Conservation (phyloP, 1,140 invertebrate species). For the Pseudobourletiella spinata region DNA sequence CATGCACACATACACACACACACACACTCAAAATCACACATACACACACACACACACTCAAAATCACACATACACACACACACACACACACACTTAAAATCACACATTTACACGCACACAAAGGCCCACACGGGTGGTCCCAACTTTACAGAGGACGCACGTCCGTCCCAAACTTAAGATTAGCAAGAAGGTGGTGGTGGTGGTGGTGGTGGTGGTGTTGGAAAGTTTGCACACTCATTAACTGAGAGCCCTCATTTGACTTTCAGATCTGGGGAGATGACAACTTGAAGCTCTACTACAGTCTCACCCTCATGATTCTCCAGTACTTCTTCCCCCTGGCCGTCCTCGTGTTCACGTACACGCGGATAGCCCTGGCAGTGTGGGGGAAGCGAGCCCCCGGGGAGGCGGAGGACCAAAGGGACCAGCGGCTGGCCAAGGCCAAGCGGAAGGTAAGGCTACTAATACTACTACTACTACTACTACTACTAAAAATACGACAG, state of each 20-base stretch:
- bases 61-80: too few species aligned
- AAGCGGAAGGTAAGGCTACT: constrained; percentile 90
- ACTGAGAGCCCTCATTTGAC: background rate
- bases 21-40: too few species aligned
- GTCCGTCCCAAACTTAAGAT: too few species aligned
- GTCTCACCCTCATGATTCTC: constrained; percentile 63
- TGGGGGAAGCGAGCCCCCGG: constrained; percentile 80
- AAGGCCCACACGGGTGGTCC: too few species aligned
- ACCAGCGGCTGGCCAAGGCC: constrained; percentile 70
- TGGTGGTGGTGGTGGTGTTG: background rate
- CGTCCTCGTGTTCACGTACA: constrained; percentile 80
- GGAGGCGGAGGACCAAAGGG: constrained; percentile 69
- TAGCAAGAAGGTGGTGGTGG: too few species aligned
- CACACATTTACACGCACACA: too few species aligned
- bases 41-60: too few species aligned
- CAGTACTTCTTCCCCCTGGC: constrained; percentile 76
- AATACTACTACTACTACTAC: too few species aligned
- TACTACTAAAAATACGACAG: too few species aligned
- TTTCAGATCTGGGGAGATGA: constrained; percentile 46
- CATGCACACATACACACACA: too few species aligned
- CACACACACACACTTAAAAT: too few species aligned
- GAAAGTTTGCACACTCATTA: background rate
- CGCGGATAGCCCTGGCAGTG: constrained; percentile 71
- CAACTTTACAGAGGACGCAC: too few species aligned
- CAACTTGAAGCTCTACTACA: constrained; percentile 58